Conservation (phyloP, 2,797 vertebrate species). For the Micropoecilia bifurca region DNA sequence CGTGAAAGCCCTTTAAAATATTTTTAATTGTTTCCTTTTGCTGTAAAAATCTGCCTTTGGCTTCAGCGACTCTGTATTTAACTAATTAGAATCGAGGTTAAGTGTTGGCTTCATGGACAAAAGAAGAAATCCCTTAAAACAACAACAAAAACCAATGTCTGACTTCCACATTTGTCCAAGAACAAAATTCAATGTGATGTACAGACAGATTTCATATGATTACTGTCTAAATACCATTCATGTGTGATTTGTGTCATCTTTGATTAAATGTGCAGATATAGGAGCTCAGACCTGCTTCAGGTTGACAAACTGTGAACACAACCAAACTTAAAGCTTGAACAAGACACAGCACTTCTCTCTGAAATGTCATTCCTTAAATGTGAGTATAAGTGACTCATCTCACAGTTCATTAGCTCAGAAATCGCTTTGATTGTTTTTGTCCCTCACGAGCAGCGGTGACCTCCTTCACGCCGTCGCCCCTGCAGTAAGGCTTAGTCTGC, state of each 20-base stretch:
- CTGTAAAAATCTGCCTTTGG: neutral
- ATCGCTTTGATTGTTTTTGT: slow-evolving; percentile 47
- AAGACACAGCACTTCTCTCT: slow-evolving; percentile 20
- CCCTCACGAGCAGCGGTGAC: slow-evolving; percentile 16
- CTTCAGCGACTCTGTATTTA: neutral
- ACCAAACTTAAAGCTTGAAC: slow-evolving; percentile 30
- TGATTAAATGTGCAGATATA: neutral
- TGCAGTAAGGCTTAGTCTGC: slow-evolving; percentile 38
- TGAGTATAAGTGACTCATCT: slow-evolving; percentile 54
- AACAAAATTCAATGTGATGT: neutral
- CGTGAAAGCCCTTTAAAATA: slow-evolving; percentile 18
- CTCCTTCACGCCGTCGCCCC: slow-evolving; percentile 14
- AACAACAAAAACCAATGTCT: neutral
- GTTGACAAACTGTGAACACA: slow-evolving; percentile 25
- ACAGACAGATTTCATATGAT: neutral
- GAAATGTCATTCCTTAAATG: slow-evolving; percentile 27
- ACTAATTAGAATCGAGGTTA: neutral
- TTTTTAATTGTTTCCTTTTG: slow-evolving; percentile 2
- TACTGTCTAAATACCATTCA: slow-evolving; percentile 3
- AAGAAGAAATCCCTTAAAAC: neutral
- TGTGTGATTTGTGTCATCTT: neutral
- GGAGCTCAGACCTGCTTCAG: slow-evolving; percentile 22
- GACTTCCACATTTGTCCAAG: neutral
- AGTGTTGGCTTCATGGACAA: neutral
- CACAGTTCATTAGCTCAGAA: slow-evolving; percentile 53